Base-by-base conservation (phyloP, 2,797 vertebrate genomes). In the Acanthornis magna region DNA sequence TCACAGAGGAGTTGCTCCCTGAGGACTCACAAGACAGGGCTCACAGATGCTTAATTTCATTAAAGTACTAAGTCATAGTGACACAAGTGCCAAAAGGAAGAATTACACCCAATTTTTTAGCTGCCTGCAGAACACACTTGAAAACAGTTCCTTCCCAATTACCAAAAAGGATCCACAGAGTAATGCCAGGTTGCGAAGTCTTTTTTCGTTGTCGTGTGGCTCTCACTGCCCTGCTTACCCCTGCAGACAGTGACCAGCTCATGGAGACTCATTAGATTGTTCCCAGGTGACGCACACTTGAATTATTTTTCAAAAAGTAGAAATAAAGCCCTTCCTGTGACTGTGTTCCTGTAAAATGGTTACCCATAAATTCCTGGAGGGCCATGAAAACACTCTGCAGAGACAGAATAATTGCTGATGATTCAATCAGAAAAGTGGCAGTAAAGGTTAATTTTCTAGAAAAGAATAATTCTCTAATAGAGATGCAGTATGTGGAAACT, bases 401-500 rank as follows among this genome's bases (percentile, higher is more conserved):
- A 74, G 76, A 93, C 76, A 92, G 88, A 90, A 84, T 84, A 95
- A 95, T 93, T 92, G 79, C 91, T 67, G 87, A 81, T 92, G 89
- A 96, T 72, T 95, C 92, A 91, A 85, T 76, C 91, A 88, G 79
- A 60, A 85, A 79, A 94, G 53, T 1, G 26, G 71, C 74, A 94
- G 78, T 93, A 96, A 96, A 95, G 79, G 87, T 90, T 96, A 96
- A 93, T 91, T 66, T 84, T 40, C 87, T 76, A 68, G 82, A 94
- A 93, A 93, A 91, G 14, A 79, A 40, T 50, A 70, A 70, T 94
- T 91, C 54, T 92, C 84, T 92, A 83, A 70, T 38, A 75, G 82
- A 84, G 36, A 45, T 73, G 42, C 70, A 70, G 17, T 3, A 32
- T 50, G 47, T 86, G 53, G 66, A 91, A 88, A 53, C 21, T 55